A percentile compares a stretch with the other conserved stretches of the same genome.
Evolutionary conservation across 2,888 invertebrate genomes (phyloP).

Genomic region (Drosophila formosana): DNA sequence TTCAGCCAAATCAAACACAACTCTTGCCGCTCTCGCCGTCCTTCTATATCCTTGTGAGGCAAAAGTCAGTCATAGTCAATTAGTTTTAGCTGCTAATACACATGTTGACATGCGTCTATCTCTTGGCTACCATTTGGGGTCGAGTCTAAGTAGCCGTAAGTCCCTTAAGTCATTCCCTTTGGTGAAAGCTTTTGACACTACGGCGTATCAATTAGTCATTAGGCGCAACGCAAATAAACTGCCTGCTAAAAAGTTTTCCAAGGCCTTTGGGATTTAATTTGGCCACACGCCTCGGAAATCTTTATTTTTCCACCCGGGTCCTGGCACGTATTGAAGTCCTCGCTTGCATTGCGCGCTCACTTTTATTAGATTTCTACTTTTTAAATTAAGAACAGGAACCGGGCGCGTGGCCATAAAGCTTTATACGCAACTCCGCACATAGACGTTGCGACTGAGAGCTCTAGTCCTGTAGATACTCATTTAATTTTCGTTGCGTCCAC

Average conservation of each 20-base stretch:
- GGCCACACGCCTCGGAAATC: constrained; percentile 8
- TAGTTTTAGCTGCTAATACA: constrained; percentile 54
- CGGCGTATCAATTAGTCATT: constrained; percentile 59
- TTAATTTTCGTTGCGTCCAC: constrained; percentile 75
- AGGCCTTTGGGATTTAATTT: constrained; percentile 38
- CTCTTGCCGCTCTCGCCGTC: neutral
- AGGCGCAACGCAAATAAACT: constrained; percentile 43
- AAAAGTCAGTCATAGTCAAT: constrained; percentile 35
- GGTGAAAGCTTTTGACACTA: constrained; percentile 44
- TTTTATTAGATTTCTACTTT: constrained; percentile 70
- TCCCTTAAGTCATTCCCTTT: constrained; percentile 27
- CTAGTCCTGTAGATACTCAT: constrained; percentile 57
- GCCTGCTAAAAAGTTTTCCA: constrained; percentile 30
- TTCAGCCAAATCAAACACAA: constrained; percentile 3
- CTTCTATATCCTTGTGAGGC: neutral
- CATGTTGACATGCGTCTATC: constrained; percentile 65
- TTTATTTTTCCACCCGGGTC: constrained; percentile 4
- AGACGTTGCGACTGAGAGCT: constrained; percentile 3
- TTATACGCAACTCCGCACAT: constrained; percentile 45
- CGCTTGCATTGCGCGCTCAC: constrained; percentile 26
- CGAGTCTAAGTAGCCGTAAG: constrained; percentile 31
- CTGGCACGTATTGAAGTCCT: constrained; percentile 34
- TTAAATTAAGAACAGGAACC: constrained; percentile 63
- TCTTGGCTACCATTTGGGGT: constrained; percentile 32
- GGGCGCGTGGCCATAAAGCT: constrained; percentile 70